Base-by-base conservation (phyloP, 2,113 vertebrate genomes). In the Podarcis muralis region DNA sequence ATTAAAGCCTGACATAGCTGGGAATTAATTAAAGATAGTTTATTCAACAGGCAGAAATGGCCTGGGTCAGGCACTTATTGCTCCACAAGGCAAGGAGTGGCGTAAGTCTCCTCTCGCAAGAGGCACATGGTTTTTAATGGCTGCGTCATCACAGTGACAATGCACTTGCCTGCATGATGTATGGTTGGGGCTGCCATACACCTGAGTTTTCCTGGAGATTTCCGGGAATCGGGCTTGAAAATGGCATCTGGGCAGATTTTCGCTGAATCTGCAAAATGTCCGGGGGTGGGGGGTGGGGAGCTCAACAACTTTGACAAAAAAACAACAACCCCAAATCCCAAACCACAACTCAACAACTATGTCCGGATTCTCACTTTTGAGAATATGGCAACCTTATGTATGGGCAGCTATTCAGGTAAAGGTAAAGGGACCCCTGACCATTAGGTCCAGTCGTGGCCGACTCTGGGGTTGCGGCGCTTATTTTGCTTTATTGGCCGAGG, bases 1-100 rank as follows among this genome's bases (percentile, higher is more conserved):
- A 84, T 84, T 84, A 88, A 82, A 78, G 40, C 75, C 75, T 66
- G 25, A 77, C 27, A 40, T 86, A 37, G 59, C 74, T 78, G 40
- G 72, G 81, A 78, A 88, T 78, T 76, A 77, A 83, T 57, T 37
- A 78, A 84, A 83, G 18, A 68, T 43, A 35, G 5, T 79, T 79
- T 43, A 79, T 79, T 59, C 30, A 25, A 43, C 35, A 20, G 62
- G 59, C n/a, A 7, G 83, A 59, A 23, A 74, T 32, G n/a, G 32
- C 32, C 11, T 79, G 40, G 62, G 85, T 11, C 3, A 30, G 32
- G 22, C 62, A 48, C 20, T 68, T 79, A 79, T 69, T 20, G 8
- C 20, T 79, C 75, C 30, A 18, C 62, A 1, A 16, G 3, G 37
- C 37, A 66, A 78, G 27, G 27, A 78, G 11, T 43, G 59, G 69